Evolutionary conservation across 53 echinoderm and acorn worm genomes (phyloP), one percentile per base, ranked within the genome.

Genomic region (Paelopatides confundens): DNA sequence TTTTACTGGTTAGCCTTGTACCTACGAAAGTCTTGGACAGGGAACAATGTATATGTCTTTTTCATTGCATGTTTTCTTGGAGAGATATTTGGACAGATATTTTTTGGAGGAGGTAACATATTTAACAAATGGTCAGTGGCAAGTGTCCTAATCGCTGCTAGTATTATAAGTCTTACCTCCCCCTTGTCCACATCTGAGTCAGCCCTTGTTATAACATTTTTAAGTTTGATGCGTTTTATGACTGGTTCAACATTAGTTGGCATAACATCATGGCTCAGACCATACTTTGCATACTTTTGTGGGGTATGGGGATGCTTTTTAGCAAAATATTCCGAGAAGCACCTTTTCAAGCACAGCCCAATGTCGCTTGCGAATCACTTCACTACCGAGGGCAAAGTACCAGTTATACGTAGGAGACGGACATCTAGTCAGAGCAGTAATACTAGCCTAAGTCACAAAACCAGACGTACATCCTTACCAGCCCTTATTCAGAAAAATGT

Each of bases 1-100:
- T 98, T 98, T 85, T 98, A 98, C 85, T 98, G 98, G 98, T 89
- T 98, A 24, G 94, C 98, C 70, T 86, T 98, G 51, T 98, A 95
- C 77, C 91, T 98, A 3, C 81, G 98, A 78, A 98, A 98, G 79
- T 82, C 98, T 37, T 98, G 98, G 98, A 98, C 93, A 11, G 95
- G 98, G 35, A 95, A 92, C 62, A 98, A 94, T 94, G 98, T 98
- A 31, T 98, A 98, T 78, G 90, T 95, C 43, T 94, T 98, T 74
- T 98, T 98, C 90, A 86, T 98, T 66, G 92, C 94, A 86, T 98
- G 98, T 70, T 88, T 94, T 67, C 62, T 92, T 35, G 98, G 98
- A 32, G 98, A 98, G 85, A 92, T 98, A 62, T 62, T 94, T 27
- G 98, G 95, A 49, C 98, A 98, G 69, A 31, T 98, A 12, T 69